Percentiles rank a stretch among this genome's conserved stretches.
Evolutionary conservation across 2,797 vertebrate genomes (phyloP).

Genomic region (Lacerta agilis): DNA sequence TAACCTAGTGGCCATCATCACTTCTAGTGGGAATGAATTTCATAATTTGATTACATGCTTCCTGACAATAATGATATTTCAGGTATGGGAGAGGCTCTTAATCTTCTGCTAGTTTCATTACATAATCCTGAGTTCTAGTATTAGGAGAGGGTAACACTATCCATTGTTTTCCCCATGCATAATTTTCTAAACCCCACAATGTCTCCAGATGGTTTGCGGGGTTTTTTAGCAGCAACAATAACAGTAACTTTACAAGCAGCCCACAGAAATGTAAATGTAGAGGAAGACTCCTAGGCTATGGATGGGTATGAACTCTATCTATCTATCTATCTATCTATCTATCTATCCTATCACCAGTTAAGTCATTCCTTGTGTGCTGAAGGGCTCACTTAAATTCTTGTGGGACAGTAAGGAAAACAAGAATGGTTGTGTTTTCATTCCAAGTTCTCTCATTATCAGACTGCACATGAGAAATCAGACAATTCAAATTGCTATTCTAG

Average conservation of each 20-base stretch:
- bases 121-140: background rate
- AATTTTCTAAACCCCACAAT: background rate
- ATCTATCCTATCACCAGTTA: too few species aligned
- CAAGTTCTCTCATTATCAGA: background rate
- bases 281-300: background rate
- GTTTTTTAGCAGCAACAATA: background rate
- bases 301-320: background rate
- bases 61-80: background rate
- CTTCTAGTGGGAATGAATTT: background rate
- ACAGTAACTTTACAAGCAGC: background rate
- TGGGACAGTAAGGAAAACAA: background rate
- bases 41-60: background rate
- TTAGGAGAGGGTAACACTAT: background rate
- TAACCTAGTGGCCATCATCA: background rate
- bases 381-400: background rate
- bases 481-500: constrained; percentile 4
- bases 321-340: too few species aligned
- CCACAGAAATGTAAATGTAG: background rate
- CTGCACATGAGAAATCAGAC: background rate
- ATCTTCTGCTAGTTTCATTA: background rate
- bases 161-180: background rate
- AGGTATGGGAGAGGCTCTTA: background rate
- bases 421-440: background rate
- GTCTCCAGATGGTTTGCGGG: background rate
- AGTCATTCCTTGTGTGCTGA: background rate